Conservation (phyloP, 2,113 vertebrate genomes). For the Ahaetulla prasina region DNA sequence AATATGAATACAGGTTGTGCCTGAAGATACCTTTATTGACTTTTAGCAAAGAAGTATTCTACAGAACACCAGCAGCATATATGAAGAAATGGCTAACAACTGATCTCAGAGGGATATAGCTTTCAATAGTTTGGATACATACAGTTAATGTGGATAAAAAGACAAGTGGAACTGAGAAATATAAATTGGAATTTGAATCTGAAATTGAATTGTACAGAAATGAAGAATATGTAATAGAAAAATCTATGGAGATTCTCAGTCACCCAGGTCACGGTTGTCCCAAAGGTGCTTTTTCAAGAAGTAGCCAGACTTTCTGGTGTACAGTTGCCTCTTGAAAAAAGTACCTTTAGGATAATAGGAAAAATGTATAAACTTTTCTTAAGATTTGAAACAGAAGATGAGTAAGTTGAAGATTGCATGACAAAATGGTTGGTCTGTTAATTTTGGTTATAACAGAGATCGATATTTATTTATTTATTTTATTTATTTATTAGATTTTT, state of each 20-base stretch:
- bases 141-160: not conserved
- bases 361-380: not conserved
- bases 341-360: not conserved
- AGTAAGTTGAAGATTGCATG: not conserved
- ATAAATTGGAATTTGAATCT: not conserved
- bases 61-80: not conserved
- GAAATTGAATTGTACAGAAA: not conserved
- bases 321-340: no score
- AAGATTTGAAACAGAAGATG: not conserved
- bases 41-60: not conserved
- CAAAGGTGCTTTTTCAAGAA: no score
- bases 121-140: not conserved
- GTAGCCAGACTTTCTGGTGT: no score
- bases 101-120: not conserved
- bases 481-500: no score
- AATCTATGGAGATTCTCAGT: no score
- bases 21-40: not conserved
- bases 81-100: not conserved
- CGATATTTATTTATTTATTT: no score
- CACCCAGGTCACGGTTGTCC: no score
- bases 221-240: not conserved
- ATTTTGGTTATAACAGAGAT: not conserved
- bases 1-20: not conserved
- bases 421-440: not conserved
- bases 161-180: not conserved